Percentiles rank a stretch among this genome's conserved stretches.
These are phyloP conservation scores for Actenoides lindsayi DNA, from an alignment of 2,113 vertebrate species.

Conservation along the genomic window DNA sequence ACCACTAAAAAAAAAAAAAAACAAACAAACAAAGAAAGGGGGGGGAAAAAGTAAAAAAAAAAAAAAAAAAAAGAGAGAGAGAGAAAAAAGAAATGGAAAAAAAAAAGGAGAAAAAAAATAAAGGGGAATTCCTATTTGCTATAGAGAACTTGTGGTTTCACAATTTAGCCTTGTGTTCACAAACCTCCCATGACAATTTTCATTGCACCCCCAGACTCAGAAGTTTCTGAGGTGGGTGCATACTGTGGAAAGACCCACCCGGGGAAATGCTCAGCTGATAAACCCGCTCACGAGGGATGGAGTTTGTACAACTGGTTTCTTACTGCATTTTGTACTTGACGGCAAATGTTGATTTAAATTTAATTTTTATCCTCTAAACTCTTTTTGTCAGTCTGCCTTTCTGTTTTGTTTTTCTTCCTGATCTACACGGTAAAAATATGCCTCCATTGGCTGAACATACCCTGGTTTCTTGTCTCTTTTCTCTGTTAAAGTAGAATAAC, in stretches of 20 bases:
- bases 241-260: background rate
- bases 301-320: background rate
- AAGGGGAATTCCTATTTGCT: background rate
- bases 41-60: too few species aligned
- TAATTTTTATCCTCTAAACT: background rate
- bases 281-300: background rate
- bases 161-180: background rate
- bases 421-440: background rate
- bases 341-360: background rate
- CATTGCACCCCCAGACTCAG: background rate
- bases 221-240: background rate
- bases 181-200: background rate
- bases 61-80: background rate
- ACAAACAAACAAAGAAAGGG: too few species aligned
- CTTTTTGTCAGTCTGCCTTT: background rate
- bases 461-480: background rate
- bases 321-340: background rate
- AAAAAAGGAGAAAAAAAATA: too few species aligned
- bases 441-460: background rate
- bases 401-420: background rate
- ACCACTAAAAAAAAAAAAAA: too few species aligned
- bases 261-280: background rate
- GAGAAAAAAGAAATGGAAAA: too few species aligned
- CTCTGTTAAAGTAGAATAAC: background rate
- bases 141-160: background rate